Evolutionary conservation across 2,888 invertebrate genomes (phyloP), one percentile per base, ranked within the genome.

Genomic region (Aporophyla nigra): DNA sequence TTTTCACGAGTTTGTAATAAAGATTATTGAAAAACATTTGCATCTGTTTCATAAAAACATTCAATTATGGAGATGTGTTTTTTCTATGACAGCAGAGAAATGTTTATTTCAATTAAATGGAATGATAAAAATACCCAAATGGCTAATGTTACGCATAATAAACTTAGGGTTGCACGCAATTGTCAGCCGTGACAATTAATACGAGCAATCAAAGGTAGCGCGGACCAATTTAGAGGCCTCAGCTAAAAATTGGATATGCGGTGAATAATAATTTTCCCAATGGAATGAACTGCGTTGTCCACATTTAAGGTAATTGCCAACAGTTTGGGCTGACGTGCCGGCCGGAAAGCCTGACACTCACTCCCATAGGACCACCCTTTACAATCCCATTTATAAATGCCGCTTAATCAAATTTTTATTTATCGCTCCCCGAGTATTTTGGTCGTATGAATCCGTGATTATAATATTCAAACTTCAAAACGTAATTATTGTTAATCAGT

Each of bases 231-330:
- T 95, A 93, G 93, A 92, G 71, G 56, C 85, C 56, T 86, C 87
- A 89, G 88, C 92, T 93, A 95, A 95, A 96, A 95, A 96, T 94
- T 94, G 94, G 93, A 93, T 94, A 94, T 94, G 94, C 94, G 93
- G 92, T 94, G 94, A 96, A 96, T 96, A 95, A 95, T 95, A 94
- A 95, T 95, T 94, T 93, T 95, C 96, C 96, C 95, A 83, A 88
- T 87, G 94, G 96, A 95, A 86, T 92, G 91, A 91, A 93, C 93
- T 94, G 94, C 93, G 95, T 95, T 96, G 96, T 95, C 96, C 95
- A 96, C 95, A 95, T 96, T 96, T 95, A 96, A 95, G 95, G 95
- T 96, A 96, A 96, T 96, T 96, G 95, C 94, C 92, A 94, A 92
- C 95, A 94, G 95, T 96, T 96, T 93, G 93, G 90, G 95, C 95